phyloP scores from a whole-genome alignment of 2,797 vertebrate genomes.

The Sebastes nivosus region DNA sequence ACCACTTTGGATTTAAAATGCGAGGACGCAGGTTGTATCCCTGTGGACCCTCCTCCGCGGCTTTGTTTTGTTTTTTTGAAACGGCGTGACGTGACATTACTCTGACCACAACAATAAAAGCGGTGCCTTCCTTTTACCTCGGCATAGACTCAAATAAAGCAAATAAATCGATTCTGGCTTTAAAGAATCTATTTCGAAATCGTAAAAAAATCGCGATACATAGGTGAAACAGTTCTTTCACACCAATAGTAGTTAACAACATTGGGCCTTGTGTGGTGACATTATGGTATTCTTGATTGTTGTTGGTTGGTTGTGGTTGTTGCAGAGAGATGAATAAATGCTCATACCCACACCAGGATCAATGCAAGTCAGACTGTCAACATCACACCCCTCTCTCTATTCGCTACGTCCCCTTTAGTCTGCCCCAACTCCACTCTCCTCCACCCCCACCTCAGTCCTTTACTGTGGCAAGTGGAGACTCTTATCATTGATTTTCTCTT shows the following conservation, averaged over 20 bases:
- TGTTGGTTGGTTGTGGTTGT: neutral
- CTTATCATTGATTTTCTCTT: conserved; percentile 76
- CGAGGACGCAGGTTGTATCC: too few species aligned
- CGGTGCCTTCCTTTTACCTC: too few species aligned
- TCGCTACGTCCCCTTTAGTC: neutral
- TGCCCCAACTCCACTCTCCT: neutral
- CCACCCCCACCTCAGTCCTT: conserved; percentile 30
- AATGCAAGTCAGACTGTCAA: conserved; percentile 4
- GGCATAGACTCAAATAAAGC: too few species aligned
- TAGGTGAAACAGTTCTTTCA: too few species aligned
- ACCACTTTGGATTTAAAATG: too few species aligned
- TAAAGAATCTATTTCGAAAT: too few species aligned
- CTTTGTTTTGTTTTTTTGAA: too few species aligned
- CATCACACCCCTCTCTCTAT: neutral
- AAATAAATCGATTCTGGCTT: too few species aligned
- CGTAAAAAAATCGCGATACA: too few species aligned
- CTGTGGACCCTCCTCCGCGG: too few species aligned
- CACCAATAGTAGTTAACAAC: neutral
- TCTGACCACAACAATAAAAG: too few species aligned
- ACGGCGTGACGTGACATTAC: too few species aligned
- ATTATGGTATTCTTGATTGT: neutral
- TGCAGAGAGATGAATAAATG: neutral
- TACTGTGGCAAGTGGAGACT: conserved; percentile 73
- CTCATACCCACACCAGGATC: neutral
- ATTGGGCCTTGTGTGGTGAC: neutral